phyloP scores from a whole-genome alignment of 1,140 invertebrate genomes.

The Scaptomyza montana region DNA sequence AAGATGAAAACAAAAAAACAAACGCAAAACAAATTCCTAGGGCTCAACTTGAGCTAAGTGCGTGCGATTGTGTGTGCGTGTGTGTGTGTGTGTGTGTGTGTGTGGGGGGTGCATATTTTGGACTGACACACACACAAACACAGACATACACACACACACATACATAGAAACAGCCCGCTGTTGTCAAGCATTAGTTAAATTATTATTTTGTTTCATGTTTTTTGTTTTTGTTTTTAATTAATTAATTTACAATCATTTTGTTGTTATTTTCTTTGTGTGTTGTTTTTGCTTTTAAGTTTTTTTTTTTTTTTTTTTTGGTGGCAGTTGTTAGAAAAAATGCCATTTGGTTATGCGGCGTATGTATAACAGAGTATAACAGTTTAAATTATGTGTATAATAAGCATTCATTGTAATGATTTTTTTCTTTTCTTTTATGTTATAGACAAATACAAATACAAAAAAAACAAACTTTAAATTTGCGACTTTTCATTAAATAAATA shows the following conservation, averaged over 20 bases:
- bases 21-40: conserved; percentile 3
- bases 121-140: conserved; percentile 5
- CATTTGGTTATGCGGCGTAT: conserved; percentile 34
- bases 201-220: neutral
- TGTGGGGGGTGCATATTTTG: neutral
- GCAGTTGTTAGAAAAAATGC: conserved; percentile 57
- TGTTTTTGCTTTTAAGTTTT: neutral
- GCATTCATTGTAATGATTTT: conserved; percentile 14
- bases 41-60: conserved; percentile 17
- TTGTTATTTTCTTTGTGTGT: neutral
- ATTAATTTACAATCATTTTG: conserved; percentile 48
- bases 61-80: conserved; percentile 23
- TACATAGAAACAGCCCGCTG: conserved; percentile 4
- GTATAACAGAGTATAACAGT: conserved; percentile 56
- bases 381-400: conserved; percentile 25
- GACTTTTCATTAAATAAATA: conserved; percentile 39
- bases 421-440: neutral
- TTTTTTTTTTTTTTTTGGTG: conserved; percentile 14
- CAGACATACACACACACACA: conserved; percentile 2
- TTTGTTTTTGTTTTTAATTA: conserved; percentile 1
- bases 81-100: conserved; percentile 1
- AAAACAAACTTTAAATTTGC: conserved; percentile 14
- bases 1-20: conserved; percentile 23
- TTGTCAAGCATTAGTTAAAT: conserved; percentile 15
- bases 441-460: conserved; percentile 13